Evolutionary conservation across 2,888 invertebrate species (phyloP).

Genomic region (Carabus problematicus): DNA sequence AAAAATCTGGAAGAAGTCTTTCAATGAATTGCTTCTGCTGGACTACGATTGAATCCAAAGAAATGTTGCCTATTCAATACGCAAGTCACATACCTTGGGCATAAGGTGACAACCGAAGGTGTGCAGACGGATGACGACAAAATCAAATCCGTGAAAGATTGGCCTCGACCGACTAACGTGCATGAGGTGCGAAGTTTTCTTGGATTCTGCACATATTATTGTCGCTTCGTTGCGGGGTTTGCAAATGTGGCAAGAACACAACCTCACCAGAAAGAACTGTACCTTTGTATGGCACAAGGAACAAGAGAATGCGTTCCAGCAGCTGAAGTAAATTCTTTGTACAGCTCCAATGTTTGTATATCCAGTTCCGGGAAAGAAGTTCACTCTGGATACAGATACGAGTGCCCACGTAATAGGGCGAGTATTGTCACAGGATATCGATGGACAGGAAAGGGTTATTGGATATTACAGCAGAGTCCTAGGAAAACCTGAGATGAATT

Average conservation of each 20-base stretch:
- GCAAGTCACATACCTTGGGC: too few relatives aligned
- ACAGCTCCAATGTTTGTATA: not conserved
- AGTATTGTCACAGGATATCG: not conserved
- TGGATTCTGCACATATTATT: slow-evolving; percentile 48
- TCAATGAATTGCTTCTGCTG: slow-evolving; percentile 30
- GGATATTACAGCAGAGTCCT: too few relatives aligned
- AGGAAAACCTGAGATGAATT: too few relatives aligned
- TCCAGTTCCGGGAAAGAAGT: not conserved
- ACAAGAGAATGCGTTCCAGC: not conserved
- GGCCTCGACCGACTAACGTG: slow-evolving; percentile 43
- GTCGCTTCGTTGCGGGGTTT: slow-evolving; percentile 47
- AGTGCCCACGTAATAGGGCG: slow-evolving; percentile 2
- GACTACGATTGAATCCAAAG: too few relatives aligned
- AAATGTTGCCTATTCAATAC: too few relatives aligned
- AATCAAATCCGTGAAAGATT: too few relatives aligned
- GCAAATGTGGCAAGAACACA: slow-evolving; percentile 41
- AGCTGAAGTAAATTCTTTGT: not conserved
- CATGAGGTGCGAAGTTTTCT: slow-evolving; percentile 47
- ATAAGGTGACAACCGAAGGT: slow-evolving; percentile 46
- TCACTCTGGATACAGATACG: slow-evolving; percentile 1
- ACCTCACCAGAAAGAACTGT: slow-evolving; percentile 25
- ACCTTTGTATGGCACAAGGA: slow-evolving; percentile 11
- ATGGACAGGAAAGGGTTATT: too few relatives aligned
- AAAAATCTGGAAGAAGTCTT: too few relatives aligned
- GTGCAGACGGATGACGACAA: slow-evolving; percentile 38